These are phyloP conservation scores for Torymus texanus DNA, from an alignment of 2,888 invertebrate species.

Conservation along the genomic window DNA sequence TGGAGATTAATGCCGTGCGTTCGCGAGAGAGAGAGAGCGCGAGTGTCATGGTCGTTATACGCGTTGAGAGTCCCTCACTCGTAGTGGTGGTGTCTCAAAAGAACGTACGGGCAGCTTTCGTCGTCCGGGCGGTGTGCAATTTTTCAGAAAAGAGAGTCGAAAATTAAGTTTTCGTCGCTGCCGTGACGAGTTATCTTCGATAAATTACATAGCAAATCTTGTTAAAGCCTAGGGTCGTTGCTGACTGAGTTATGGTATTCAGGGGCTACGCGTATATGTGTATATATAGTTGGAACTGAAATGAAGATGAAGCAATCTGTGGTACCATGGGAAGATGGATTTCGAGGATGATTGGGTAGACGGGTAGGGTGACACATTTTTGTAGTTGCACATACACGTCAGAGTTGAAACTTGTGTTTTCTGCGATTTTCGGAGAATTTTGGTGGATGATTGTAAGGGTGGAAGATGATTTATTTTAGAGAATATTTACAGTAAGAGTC, in stretches of 20 bases:
- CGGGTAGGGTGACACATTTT: not conserved
- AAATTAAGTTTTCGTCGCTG: constrained; percentile 54
- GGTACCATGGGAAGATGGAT: too few species aligned
- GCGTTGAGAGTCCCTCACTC: constrained; percentile 40
- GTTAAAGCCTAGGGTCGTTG: constrained; percentile 32
- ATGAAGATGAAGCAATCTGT: constrained; percentile 29
- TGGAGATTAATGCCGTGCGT: constrained; percentile 65
- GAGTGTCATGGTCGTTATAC: constrained; percentile 58
- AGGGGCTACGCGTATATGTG: not conserved
- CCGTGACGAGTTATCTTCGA: constrained; percentile 40
- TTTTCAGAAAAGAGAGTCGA: constrained; percentile 51
- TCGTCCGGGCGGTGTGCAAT: constrained; percentile 47
- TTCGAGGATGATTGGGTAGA: not conserved
- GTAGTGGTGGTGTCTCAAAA: constrained; percentile 25
- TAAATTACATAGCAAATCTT: constrained; percentile 50
- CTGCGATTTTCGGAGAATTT: too few species aligned
- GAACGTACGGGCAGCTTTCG: constrained; percentile 41
- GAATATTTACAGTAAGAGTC: too few species aligned
- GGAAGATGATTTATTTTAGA: too few species aligned
- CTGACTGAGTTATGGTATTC: constrained; percentile 36
- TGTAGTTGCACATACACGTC: too few species aligned
- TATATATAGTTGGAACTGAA: constrained; percentile 12
- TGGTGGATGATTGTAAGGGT: too few species aligned
- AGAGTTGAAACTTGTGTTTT: too few species aligned
- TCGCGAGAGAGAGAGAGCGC: not conserved